These are phyloP conservation scores for Dryococelus australis DNA, from an alignment of 2,888 invertebrate genomes.

Conservation along the genomic window DNA sequence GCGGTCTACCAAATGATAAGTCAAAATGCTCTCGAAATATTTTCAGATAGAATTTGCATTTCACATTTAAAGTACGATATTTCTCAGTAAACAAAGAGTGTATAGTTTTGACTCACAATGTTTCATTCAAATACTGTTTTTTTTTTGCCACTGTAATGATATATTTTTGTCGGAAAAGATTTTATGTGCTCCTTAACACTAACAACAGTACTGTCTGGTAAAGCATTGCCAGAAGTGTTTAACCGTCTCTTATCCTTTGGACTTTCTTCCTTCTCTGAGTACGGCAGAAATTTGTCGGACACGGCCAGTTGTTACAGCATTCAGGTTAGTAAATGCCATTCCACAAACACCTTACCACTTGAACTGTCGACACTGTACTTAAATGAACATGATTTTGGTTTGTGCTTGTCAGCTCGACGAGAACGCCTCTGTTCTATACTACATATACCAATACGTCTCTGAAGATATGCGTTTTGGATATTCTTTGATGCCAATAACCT, in stretches of 20 bases:
- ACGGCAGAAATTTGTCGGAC: neutral
- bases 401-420: neutral
- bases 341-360: neutral
- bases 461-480: neutral
- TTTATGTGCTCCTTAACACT: no score
- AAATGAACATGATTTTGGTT: neutral
- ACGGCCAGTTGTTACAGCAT: constrained; percentile 1
- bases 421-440: neutral
- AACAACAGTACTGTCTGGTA: no score
- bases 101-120: neutral
- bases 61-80: neutral
- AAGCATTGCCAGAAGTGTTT: neutral
- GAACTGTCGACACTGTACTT: neutral
- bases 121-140: neutral
- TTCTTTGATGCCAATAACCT: neutral
- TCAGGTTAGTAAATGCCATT: neutral
- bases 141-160: neutral
- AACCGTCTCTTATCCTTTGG: neutral
- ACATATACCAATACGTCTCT: neutral
- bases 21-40: neutral
- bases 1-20: neutral
- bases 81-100: constrained; percentile 3
- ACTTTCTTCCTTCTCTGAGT: neutral
- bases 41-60: constrained; percentile 5
- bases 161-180: neutral